Base-by-base conservation (phyloP, 2,113 vertebrate genomes). In the Helogale parvula region DNA sequence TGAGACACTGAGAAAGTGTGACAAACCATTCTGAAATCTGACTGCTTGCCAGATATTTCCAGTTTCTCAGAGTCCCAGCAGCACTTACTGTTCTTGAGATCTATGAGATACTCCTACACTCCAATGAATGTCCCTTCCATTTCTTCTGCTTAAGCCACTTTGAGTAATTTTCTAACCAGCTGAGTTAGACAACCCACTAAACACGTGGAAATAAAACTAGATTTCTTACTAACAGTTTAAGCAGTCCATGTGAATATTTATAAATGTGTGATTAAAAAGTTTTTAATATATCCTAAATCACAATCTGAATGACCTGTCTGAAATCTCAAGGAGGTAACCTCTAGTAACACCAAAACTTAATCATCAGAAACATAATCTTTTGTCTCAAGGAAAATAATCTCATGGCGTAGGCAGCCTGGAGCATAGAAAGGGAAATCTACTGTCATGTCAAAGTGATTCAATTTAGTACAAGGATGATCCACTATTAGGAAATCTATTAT, bases 271-370 rank as follows among this genome's bases (percentile, higher is more conserved):
- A 76, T 77, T 88, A 47, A 50, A 85, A 95, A 69, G 0, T 63
- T 93, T 89, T 69, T 33, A n/a, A 63, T 88, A 88, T 88, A 54
- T 81, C 27, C 89, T 81, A 87, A 72, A n/a, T 72, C 87, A 81
- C 6, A 85, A 57, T 68, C 27, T n/a, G 52, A 82, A 35, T 82
- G 66, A 82, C n/a, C 66, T 82, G 33, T 54, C 54, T 88, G 90
- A 82, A 54, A 88, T 57, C 29, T 88, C n/a, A 88, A 72, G 66
- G 45, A 82, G 54, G 66, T 57, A 93, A 88, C n/a, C 17, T 74
- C 66, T 82, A 45, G 65, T 93, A 76, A 92, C 38, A 66, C 41
- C n/a, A 87, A 88, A 92, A 82, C 45, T 82, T 87, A 81, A 63
- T 52, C 19, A 66, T 47, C 66, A 93, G 76, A 88, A 93, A 74